Evolutionary conservation across 2,888 invertebrate species (phyloP).

Genomic region (Orthosia gothica): DNA sequence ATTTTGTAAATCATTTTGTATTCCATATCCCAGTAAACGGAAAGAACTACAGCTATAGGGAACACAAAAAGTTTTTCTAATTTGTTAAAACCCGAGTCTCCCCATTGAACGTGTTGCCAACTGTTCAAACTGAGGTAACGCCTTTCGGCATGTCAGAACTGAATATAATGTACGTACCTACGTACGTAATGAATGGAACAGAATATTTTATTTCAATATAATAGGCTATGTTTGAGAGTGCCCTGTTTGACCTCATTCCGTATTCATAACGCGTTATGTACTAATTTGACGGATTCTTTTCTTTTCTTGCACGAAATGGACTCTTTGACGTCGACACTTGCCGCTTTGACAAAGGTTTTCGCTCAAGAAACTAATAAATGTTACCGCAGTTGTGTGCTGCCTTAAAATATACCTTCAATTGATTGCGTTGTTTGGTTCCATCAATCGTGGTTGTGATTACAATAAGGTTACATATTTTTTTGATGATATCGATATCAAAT

Average conservation of each 20-base stretch:
- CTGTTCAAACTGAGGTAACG: slow-evolving; percentile 88
- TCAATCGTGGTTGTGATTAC: slow-evolving; percentile 64
- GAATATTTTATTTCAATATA: slow-evolving; percentile 91
- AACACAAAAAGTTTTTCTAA: slow-evolving; percentile 76
- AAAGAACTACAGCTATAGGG: slow-evolving; percentile 47
- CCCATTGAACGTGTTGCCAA: slow-evolving; percentile 81
- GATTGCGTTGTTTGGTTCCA: slow-evolving; percentile 51
- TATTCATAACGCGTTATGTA: slow-evolving; percentile 90
- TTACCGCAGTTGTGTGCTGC: slow-evolving; percentile 53
- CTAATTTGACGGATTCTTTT: slow-evolving; percentile 90
- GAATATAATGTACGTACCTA: slow-evolving; percentile 80
- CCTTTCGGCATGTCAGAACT: slow-evolving; percentile 86
- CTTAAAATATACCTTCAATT: slow-evolving; percentile 42
- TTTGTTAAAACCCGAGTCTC: slow-evolving; percentile 78
- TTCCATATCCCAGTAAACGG: slow-evolving; percentile 60
- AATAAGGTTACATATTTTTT: slow-evolving; percentile 5
- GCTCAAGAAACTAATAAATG: slow-evolving; percentile 70
- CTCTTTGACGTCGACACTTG: slow-evolving; percentile 83
- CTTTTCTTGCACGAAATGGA: slow-evolving; percentile 85
- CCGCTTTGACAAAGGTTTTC: slow-evolving; percentile 80
- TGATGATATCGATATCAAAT: slow-evolving; percentile 1
- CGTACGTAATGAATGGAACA: slow-evolving; percentile 87
- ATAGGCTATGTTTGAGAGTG: slow-evolving; percentile 87
- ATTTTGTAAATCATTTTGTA: slow-evolving; percentile 35
- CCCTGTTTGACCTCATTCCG: slow-evolving; percentile 90